Base-by-base conservation (phyloP, 2,113 vertebrate species). In the Ceyx margarethae region DNA sequence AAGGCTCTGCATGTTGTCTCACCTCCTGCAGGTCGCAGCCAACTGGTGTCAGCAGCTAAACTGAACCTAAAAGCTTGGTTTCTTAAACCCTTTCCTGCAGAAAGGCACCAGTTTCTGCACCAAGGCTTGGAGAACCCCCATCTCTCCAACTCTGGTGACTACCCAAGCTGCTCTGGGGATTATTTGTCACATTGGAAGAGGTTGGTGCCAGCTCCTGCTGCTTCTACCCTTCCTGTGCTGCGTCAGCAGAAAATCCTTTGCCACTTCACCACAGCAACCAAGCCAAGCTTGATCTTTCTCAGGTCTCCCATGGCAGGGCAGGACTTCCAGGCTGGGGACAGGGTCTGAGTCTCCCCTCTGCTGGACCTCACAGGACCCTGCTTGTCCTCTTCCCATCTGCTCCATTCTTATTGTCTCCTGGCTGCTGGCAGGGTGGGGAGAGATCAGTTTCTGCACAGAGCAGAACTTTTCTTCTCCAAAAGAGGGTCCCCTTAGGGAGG, bases 81-180 rank as follows among this genome's bases (percentile, higher is more conserved):
- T 10, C 14, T 51, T 53, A 48, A 81, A 31, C 6, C 15, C 23
- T 4, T 17, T 64, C 68, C 67, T 25, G 13, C 13, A 76, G 43
- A 33, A 42, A 31, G 76, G 25, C 42, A 28, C 29, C 37, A 22
- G 45, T 15, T 86, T 40, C 67, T 45, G 46, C 46, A 2, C 33
- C 31, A 12, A 13, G 33, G 54, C 18, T 0, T 21, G 51, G 18
- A 40, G 77, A 82, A 26, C 4, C 5, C 11, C 8, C 11, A 13
- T 33, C 4, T n/a, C n/a, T 28, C 26, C 1, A 0, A 3, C 53
- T 10, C 9, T 8, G 29, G 13, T 4, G 8, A 50, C 9, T 8
- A 37, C 16, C 12, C 3, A 0, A 1, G 9, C 6, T 35, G n/a
- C 26, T 58, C 1, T 0, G 43, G 29, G 1, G 1, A 13, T 72